Base-by-base conservation (phyloP, 23 tunicate genomes). In the Trididemnum miniatum region DNA sequence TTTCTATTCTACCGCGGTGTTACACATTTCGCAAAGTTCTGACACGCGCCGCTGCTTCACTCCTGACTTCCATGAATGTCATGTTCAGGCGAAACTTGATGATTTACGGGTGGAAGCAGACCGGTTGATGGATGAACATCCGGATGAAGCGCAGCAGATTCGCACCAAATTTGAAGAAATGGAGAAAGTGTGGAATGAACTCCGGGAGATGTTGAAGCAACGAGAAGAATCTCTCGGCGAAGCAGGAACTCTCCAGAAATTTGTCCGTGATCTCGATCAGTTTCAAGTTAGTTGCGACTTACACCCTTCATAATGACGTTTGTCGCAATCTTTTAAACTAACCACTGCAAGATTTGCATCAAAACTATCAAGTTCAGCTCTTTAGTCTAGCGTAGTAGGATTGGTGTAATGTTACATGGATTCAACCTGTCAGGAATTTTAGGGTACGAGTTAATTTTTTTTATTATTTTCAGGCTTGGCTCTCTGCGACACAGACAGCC, bases 211-310 rank as follows among this genome's bases (percentile, higher is more conserved):
- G 71, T 65, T 96, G 72, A 84, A 77, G 71, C 81, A 83, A 51
- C 44, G 97, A 20, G 99, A 91, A 76, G 94, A 96, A 35, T 81
- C 89, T 20, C 83, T 96, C 26, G 99, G 99, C 15, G 94, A 91
- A 71, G 99, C 99, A 1, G 97, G 99, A 40, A 86, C 91, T 34
- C 76, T 96, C 37, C 99, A 96, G 80, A 96, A 92, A 84, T 96
- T 96, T 54, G 65, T 96, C 44, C 79, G 87, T 18, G 96, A 96
- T 62, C 75, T 96, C 24, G 99, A 92, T 62, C 89, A 78, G 1
- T 96, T 96, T 49, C 97, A 96, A 96, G 99, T 96, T 5, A 20
- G 67, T 44, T n/a, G n/a, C n/a, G n/a, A n/a, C n/a, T n/a, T n/a
- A n/a, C n/a, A n/a, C n/a, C n/a, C n/a, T n/a, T n/a, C n/a, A n/a